Conservation (phyloP, 2,888 invertebrate genomes). For the Blera fallax region DNA sequence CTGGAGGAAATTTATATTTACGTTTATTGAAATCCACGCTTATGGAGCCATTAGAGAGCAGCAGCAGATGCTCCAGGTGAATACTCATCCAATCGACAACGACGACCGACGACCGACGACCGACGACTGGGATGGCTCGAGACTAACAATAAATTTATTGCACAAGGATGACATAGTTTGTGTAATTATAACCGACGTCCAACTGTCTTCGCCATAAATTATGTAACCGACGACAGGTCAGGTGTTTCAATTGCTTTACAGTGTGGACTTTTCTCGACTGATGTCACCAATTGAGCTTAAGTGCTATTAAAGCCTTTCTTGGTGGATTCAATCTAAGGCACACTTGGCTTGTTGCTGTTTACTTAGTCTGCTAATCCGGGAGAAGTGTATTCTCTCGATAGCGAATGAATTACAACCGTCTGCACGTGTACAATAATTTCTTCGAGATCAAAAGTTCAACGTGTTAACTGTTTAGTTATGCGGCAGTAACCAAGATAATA, state of each 20-base stretch:
- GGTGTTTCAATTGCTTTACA: conserved; percentile 44
- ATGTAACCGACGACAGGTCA: conserved; percentile 57
- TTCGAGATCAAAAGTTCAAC: conserved; percentile 52
- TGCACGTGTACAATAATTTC: conserved; percentile 38
- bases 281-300: conserved; percentile 33
- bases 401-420: conserved; percentile 23
- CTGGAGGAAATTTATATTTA: conserved; percentile 34
- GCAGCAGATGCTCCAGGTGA: conserved; percentile 39
- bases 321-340: not conserved
- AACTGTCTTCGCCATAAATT: conserved; percentile 58
- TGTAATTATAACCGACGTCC: conserved; percentile 70
- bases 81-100: conserved; percentile 27
- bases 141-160: conserved; percentile 64
- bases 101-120: no score
- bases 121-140: conserved; percentile 4
- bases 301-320: conserved; percentile 33
- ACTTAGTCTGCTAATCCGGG: conserved; percentile 10
- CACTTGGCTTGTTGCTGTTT: not conserved
- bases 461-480: conserved; percentile 16
- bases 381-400: conserved; percentile 33
- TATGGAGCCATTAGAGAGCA: conserved; percentile 54
- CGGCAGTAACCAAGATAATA: conserved; percentile 8
- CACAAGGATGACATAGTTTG: conserved; percentile 59
- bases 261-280: conserved; percentile 32
- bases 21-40: conserved; percentile 57